A percentile compares a stretch with the other conserved stretches of the same genome.
phyloP scores from a whole-genome alignment of 2,888 invertebrate genomes.

The Drosophila anomelani region DNA sequence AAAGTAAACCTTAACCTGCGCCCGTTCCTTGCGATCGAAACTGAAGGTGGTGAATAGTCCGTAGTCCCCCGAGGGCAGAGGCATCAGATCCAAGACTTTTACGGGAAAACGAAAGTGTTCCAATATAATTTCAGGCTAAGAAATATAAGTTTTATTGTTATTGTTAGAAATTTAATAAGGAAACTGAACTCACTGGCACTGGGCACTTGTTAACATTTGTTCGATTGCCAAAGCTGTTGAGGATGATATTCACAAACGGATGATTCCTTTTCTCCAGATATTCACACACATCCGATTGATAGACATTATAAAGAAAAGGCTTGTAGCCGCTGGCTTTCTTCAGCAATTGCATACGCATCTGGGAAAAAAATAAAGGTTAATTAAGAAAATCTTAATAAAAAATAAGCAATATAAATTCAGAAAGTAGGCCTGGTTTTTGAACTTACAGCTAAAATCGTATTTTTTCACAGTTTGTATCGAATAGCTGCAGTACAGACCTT shows the following conservation, averaged over 20 bases:
- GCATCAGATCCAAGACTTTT: slow-evolving; percentile 57
- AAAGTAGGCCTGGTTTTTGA: slow-evolving; percentile 29
- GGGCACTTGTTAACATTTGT: slow-evolving; percentile 65
- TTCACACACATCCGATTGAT: slow-evolving; percentile 61
- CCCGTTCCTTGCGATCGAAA: slow-evolving; percentile 40
- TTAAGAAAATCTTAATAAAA: neutral
- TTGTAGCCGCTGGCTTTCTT: slow-evolving; percentile 76
- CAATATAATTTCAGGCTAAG: slow-evolving; percentile 52
- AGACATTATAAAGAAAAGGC: slow-evolving; percentile 69
- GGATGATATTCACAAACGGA: slow-evolving; percentile 71
- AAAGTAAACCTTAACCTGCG: slow-evolving; percentile 61
- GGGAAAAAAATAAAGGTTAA: neutral
- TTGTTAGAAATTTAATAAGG: neutral
- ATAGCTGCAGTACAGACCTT: neutral
- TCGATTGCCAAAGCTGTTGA: slow-evolving; percentile 60
- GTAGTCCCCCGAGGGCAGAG: slow-evolving; percentile 69
- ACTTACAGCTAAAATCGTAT: neutral
- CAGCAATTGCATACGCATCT: slow-evolving; percentile 72
- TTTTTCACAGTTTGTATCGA: neutral
- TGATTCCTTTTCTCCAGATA: slow-evolving; percentile 76
- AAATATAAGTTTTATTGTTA: neutral
- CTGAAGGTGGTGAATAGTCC: slow-evolving; percentile 66
- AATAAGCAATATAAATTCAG: neutral
- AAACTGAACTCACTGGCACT: slow-evolving; percentile 46
- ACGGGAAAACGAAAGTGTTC: slow-evolving; percentile 67